Evolutionary conservation across 2,888 invertebrate genomes (phyloP).

Genomic region (Agrilus mali): DNA sequence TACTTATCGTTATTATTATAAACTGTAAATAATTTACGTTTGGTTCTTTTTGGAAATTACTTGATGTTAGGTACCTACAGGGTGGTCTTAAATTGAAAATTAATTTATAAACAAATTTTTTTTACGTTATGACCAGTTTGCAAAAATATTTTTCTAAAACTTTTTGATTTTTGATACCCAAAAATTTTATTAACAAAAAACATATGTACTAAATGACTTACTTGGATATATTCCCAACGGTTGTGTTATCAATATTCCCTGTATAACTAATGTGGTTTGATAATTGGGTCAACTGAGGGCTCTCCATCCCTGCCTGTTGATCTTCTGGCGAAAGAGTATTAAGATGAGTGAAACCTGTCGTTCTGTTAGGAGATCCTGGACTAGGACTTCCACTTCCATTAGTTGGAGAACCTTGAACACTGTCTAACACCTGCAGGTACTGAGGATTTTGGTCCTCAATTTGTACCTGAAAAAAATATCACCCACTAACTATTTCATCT

Average conservation of each 20-base stretch:
- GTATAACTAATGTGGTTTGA: conserved; percentile 31
- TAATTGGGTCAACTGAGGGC: conserved; percentile 28
- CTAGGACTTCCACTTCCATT: conserved; percentile 28
- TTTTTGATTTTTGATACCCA: too few species aligned
- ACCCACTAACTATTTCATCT: too few species aligned
- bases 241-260: conserved; percentile 18
- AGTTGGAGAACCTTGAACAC: conserved; percentile 19
- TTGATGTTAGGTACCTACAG: too few species aligned
- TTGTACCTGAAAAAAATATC: conserved; percentile 12
- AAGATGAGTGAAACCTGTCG: conserved; percentile 20
- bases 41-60: too few species aligned
- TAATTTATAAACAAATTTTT: too few species aligned
- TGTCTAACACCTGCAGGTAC: conserved; percentile 25
- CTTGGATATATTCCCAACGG: conserved; percentile 16
- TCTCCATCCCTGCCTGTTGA: conserved; percentile 20
- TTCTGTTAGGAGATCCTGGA: conserved; percentile 23
- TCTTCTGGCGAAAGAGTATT: conserved; percentile 19
- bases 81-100: too few species aligned
- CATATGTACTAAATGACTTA: conserved; percentile 7
- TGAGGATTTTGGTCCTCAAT: conserved; percentile 26
- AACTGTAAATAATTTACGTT: too few species aligned
- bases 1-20: too few species aligned
- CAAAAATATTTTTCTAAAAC: too few species aligned
- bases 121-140: too few species aligned
- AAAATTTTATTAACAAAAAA: too few species aligned